phyloP scores from a whole-genome alignment of 2,797 vertebrate species.

The Premnoplex brunnescens region DNA sequence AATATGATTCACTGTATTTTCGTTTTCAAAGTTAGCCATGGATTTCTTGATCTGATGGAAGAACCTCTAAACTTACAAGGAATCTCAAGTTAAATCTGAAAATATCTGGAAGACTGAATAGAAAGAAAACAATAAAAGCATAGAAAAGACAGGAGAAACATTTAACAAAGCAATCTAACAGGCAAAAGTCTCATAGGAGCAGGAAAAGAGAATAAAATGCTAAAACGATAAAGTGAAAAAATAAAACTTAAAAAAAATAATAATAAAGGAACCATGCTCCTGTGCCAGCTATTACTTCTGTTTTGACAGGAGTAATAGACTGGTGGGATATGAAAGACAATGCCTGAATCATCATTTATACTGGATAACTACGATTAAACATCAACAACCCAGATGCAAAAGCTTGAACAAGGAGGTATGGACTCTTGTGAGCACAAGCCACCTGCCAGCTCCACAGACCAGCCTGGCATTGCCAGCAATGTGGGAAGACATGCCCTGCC shows the following conservation, averaged over 20 bases:
- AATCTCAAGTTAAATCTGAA: slow-evolving; percentile 1
- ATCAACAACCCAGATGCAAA: background rate
- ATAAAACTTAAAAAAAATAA: background rate
- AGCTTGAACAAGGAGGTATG: background rate
- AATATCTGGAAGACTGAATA: background rate
- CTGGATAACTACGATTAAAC: background rate
- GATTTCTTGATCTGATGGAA: background rate
- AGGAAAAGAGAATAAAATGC: background rate
- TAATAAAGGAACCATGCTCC: background rate
- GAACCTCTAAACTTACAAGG: background rate
- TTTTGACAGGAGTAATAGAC: background rate
- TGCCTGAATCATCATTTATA: background rate
- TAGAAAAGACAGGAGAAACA: background rate
- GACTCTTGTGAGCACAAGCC: background rate
- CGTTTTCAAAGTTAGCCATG: background rate
- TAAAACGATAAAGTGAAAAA: background rate
- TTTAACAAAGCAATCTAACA: background rate
- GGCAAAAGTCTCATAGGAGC: background rate
- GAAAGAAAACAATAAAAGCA: background rate
- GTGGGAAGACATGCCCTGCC: background rate
- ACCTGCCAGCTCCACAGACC: background rate
- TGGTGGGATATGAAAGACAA: background rate
- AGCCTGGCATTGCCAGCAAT: background rate
- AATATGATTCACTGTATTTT: background rate
- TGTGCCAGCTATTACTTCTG: background rate